These are phyloP conservation scores for Irena cyanogastra DNA, from an alignment of 2,113 vertebrate species.

Conservation along the genomic window DNA sequence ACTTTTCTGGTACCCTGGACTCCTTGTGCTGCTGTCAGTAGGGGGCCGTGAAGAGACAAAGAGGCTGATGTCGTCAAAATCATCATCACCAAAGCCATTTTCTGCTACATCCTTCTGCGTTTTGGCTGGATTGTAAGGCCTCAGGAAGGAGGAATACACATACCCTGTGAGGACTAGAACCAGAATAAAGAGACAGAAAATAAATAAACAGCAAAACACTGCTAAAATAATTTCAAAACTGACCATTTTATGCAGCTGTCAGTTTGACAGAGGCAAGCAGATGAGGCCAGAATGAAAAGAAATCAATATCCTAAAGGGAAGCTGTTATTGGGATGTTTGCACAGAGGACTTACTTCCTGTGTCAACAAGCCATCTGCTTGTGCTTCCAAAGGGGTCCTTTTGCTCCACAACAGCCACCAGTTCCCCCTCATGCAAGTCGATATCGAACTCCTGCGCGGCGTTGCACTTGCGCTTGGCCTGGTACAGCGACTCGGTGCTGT, in stretches of 20 bases:
- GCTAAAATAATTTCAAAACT: background rate
- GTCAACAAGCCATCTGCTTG: conserved; percentile 92
- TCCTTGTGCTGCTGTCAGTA: conserved; percentile 69
- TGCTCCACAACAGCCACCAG: conserved; percentile 88
- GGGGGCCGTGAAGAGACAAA: conserved; percentile 80
- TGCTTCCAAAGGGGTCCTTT: conserved; percentile 87
- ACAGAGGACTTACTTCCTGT: conserved; percentile 82
- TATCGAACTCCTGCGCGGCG: conserved; percentile 88
- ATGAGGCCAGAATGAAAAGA: conserved; percentile 19
- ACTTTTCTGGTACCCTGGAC: conserved; percentile 26
- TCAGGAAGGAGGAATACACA: conserved; percentile 94
- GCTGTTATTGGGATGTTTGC: conserved; percentile 14
- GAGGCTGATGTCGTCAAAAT: conserved; percentile 92
- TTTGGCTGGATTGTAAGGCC: conserved; percentile 86
- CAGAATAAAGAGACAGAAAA: background rate
- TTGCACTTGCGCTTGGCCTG: conserved; percentile 95
- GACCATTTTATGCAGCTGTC: background rate
- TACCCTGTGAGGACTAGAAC: conserved; percentile 82
- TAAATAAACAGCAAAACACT: background rate
- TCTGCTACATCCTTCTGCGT: conserved; percentile 64
- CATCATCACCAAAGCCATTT: conserved; percentile 69
- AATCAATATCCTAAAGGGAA: conserved; percentile 33
- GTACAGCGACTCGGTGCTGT: conserved; percentile 74
- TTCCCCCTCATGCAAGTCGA: conserved; percentile 89
- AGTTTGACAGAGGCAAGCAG: background rate